Conservation (phyloP, 2,113 vertebrate genomes). For the Barnardius zonarius region DNA sequence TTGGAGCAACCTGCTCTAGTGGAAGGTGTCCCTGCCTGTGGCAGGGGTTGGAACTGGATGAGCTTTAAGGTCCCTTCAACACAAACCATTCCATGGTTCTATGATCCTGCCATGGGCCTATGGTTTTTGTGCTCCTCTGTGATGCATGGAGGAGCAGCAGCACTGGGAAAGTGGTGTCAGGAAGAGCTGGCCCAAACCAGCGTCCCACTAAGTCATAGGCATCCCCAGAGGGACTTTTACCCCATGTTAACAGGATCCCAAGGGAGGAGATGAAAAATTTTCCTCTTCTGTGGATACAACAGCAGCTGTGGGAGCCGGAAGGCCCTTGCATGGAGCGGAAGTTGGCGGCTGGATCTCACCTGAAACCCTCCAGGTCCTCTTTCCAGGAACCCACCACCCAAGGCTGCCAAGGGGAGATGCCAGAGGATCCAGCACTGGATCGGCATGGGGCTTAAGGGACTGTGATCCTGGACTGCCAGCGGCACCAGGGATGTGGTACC, state of each 20-base stretch:
- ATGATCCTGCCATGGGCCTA: accelerated
- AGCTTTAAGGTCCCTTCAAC: not conserved
- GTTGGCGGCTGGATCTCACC: not conserved
- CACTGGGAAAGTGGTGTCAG: accelerated
- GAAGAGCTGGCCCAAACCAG: not conserved
- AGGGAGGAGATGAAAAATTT: not conserved
- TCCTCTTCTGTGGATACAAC: not conserved
- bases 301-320: not conserved
- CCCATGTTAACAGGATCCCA: not conserved
- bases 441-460: accelerated
- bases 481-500: not conserved
- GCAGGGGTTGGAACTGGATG: not conserved
- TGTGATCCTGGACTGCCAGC: not conserved
- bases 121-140: accelerated
- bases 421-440: not conserved
- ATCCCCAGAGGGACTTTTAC: no score
- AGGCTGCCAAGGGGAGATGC: not conserved
- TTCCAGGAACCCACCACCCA: not conserved
- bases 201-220: accelerated
- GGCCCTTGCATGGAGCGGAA: not conserved
- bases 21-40: not conserved
- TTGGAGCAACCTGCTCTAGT: not conserved
- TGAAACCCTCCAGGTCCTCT: not conserved
- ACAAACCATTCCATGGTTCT: not conserved
- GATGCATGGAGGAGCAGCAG: not conserved